These are phyloP conservation scores for Ischnus inquisitorius DNA, from an alignment of 2,888 invertebrate species.

Conservation along the genomic window DNA sequence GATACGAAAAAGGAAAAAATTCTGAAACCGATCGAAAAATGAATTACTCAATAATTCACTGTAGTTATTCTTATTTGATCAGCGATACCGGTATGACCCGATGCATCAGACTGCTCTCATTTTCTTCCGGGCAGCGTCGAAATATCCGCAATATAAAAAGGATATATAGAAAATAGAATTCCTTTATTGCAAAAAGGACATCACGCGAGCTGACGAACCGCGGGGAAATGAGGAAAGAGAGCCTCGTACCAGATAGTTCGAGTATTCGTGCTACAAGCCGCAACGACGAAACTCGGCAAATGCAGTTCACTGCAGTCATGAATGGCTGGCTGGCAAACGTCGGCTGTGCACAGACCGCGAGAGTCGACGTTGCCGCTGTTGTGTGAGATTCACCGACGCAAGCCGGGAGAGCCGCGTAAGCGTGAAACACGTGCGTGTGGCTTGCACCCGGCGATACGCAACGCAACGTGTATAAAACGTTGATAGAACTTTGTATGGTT, in stretches of 20 bases:
- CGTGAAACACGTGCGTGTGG: slow-evolving; percentile 65
- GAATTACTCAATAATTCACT: background rate
- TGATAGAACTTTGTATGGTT: background rate
- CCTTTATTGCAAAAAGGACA: background rate
- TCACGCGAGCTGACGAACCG: slow-evolving; percentile 1
- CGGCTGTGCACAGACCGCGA: slow-evolving; percentile 9
- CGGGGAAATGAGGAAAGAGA: slow-evolving; percentile 39
- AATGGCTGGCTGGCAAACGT: slow-evolving; percentile 60
- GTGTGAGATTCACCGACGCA: slow-evolving; percentile 57
- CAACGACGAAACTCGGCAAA: slow-evolving; percentile 36
- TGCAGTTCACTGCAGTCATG: slow-evolving; percentile 65
- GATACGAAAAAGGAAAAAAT: no score
- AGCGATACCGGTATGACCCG: background rate
- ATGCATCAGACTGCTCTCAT: no score
- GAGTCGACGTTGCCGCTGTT: slow-evolving; percentile 18
- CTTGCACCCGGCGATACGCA: slow-evolving; percentile 61
- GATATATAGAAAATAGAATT: background rate
- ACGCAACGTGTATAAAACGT: slow-evolving; percentile 44
- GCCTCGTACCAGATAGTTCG: slow-evolving; percentile 36
- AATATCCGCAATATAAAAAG: background rate
- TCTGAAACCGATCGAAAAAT: background rate
- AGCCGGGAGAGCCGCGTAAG: slow-evolving; percentile 52
- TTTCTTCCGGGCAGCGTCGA: background rate
- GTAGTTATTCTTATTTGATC: background rate
- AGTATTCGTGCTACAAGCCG: background rate